Base-by-base conservation (phyloP, 2,797 vertebrate genomes). In the Pseudochromis fuscus region DNA sequence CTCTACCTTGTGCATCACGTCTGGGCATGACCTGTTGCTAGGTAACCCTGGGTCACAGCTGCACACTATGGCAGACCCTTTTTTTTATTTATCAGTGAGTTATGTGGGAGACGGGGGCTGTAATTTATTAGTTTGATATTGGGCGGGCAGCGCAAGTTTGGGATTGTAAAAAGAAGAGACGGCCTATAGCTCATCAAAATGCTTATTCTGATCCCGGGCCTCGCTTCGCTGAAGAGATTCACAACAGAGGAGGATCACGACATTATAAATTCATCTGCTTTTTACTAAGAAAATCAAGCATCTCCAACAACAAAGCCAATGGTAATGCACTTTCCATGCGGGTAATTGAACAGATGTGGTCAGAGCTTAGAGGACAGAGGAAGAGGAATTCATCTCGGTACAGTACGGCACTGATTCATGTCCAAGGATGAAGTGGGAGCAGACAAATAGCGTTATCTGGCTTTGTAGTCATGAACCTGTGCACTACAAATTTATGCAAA, bases 121-220 rank as follows among this genome's bases (percentile, higher is more conserved):
- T 94, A 94, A 95, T 95, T 95, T 95, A 95, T 95, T 95, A 94
- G 94, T 93, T 93, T 94, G 93, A 94, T 95, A 94, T 93, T 93
- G 93, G 91, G 84, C 88, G 72, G 91, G 79, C 90, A 82, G 91
- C 80, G 88, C 92, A 94, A 94, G 91, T 94, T 94, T 92, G 89
- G 90, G 91, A 93, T 94, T 92, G 93, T 94, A 93, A 94, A 95
- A 90, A 82, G 89, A 84, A 72, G 88, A 77, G 90, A 87, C 62
- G 91, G 91, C 88, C 88, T 89, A 89, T 84, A 91, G 92, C 91
- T 92, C 90, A 89, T 94, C 92, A 94, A 91, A 94, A 93, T 93
- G 90, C 93, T 92, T 70, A 93, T 91, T 94, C 89, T 88, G 87
- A 91, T 93, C 87, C 81, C 44, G 69, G 88, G 85, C 87, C 86